Conservation (phyloP, 2,888 invertebrate genomes). For the Prenolepis imparis region DNA sequence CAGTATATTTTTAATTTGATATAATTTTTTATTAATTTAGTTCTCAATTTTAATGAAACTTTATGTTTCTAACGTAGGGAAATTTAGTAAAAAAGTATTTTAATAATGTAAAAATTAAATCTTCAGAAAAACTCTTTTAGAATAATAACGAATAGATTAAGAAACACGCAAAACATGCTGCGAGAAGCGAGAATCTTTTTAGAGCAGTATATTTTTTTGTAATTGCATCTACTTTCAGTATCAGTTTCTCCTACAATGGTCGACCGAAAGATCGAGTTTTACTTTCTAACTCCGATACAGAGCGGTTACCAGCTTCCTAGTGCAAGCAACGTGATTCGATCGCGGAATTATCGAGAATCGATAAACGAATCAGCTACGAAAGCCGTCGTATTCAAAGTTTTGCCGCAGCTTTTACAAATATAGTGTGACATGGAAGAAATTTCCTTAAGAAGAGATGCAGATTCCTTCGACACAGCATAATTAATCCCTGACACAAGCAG, state of each 20-base stretch:
- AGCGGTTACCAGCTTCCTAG: slow-evolving; percentile 37
- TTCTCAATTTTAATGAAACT: background rate
- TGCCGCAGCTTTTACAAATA: slow-evolving; percentile 17
- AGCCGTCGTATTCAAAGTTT: slow-evolving; percentile 20
- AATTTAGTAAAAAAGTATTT: background rate
- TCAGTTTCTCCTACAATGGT: slow-evolving; percentile 67
- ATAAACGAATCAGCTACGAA: slow-evolving; percentile 48
- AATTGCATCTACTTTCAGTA: slow-evolving; percentile 61
- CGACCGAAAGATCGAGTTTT: slow-evolving; percentile 64
- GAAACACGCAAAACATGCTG: background rate
- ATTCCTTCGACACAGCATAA: background rate
- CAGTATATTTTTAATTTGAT: background rate
- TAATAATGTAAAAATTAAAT: background rate
- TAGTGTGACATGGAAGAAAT: background rate
- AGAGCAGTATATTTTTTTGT: slow-evolving; percentile 23
- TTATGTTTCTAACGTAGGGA: background rate
- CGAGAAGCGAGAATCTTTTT: slow-evolving; percentile 36
- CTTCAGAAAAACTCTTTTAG: background rate
- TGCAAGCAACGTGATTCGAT: slow-evolving; percentile 37
- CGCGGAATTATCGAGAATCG: slow-evolving; percentile 42
- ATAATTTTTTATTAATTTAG: background rate
- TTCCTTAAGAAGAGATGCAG: background rate
- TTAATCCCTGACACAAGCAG: background rate
- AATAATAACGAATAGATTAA: background rate
- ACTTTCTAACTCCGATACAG: slow-evolving; percentile 67